Base-by-base conservation (phyloP, 2,888 invertebrate genomes). In the Sipunculus nudus region DNA sequence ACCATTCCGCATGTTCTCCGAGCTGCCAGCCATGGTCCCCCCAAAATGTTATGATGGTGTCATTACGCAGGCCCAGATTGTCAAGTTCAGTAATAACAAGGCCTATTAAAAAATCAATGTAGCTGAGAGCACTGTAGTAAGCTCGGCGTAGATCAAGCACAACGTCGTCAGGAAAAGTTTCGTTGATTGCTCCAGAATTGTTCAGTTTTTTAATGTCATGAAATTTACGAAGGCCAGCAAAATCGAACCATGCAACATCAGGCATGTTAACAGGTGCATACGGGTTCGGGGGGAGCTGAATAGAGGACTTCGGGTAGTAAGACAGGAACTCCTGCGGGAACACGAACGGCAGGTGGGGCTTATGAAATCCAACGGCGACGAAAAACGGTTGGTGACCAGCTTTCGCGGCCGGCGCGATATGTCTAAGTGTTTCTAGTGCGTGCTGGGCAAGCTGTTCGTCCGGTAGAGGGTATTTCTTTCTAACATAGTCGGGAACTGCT, bases 221-320 rank as follows among this genome's bases (percentile, higher is more conserved):
- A 35, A 70, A 75, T 3, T 8, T 26, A 19, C 71, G 43, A 13
- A 77, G 53, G 47, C 73, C 76, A 5, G 29, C 59, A 39, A 65
- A 73, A 29, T 21, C 28, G 39, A 53, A 53, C 76, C 75, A 77
- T 6, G 77, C 75, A 8, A 71, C 46, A 6, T 58, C 45, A 2
- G 75, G 74, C 71, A 76, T 65, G 16, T 62, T 40, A 2, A 50
- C 52, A 0, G 76, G 76, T 5, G 70, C 70, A 39, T 68, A 71
- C 2, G 56, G 58, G 55, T 75, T 73, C 3, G 56, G 45, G 4
- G 76, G 75, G 23, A 75, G 59, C 8, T 28, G 25, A 5, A 70
- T 59, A 19, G 35, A 38, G 8, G 41, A 48, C 38, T 52, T 25
- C n/a, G 61, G 57, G 23, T 57, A 58, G 25, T 53, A 53, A 19